Evolutionary conservation across 2,113 vertebrate genomes (phyloP).

Genomic region (Oryzias curvinotus): DNA sequence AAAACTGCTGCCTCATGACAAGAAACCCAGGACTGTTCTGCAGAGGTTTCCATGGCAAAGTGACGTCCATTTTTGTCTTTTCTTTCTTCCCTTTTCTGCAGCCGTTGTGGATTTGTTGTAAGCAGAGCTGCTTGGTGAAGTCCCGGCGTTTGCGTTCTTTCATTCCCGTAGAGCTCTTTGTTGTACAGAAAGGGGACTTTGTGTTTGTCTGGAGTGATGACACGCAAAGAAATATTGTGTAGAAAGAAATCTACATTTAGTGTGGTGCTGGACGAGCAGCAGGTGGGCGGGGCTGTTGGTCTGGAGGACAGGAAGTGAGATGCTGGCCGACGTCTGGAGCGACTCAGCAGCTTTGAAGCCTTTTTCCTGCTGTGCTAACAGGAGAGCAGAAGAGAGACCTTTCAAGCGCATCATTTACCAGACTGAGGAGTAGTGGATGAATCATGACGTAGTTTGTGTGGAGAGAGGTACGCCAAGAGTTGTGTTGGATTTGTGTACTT

Average conservation of each 20-base stretch:
- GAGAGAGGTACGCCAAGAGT: constrained; percentile 22
- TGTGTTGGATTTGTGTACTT: constrained; percentile 39
- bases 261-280: constrained; percentile 37
- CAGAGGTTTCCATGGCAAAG: constrained; percentile 71
- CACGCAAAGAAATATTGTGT: constrained; percentile 38
- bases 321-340: constrained; percentile 37
- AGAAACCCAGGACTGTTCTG: constrained; percentile 72
- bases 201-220: constrained; percentile 43
- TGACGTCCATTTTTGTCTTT: constrained; percentile 56
- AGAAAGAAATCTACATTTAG: constrained; percentile 50
- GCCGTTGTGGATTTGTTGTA: constrained; percentile 23
- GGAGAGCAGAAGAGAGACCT: constrained; percentile 13
- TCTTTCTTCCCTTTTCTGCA: constrained; percentile 10
- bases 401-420: constrained; percentile 31
- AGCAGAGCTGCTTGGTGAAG: constrained; percentile 38
- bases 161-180: constrained; percentile 62
- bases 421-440: constrained; percentile 33
- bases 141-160: constrained; percentile 60
- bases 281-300: constrained; percentile 38
- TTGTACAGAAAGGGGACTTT: constrained; percentile 64
- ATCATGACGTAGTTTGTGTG: constrained; percentile 31
- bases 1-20: constrained; percentile 62
- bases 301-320: constrained; percentile 41
- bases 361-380: constrained; percentile 20
- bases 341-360: constrained; percentile 46